Conservation (phyloP, 2,113 vertebrate genomes). For the Syngnathus scovelli region DNA sequence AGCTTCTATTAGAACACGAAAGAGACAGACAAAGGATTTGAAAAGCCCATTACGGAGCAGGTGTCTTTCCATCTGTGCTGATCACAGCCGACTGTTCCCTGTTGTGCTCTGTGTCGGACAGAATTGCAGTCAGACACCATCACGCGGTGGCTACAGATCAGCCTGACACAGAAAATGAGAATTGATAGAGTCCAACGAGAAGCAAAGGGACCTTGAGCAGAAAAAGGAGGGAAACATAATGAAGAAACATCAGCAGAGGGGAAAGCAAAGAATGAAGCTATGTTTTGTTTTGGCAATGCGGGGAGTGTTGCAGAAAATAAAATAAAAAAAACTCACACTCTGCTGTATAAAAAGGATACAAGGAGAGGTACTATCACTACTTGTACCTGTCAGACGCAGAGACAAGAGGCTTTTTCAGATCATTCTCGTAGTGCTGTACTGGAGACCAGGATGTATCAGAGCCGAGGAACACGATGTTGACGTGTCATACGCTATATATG, state of each 20-base stretch:
- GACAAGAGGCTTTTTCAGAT: neutral
- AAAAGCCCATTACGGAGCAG: conserved; percentile 61
- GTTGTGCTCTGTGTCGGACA: conserved; percentile 13
- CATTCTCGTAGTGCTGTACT: neutral
- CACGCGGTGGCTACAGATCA: conserved; percentile 25
- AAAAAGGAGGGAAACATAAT: conserved; percentile 3
- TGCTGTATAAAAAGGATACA: too few species aligned
- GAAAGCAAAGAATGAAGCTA: neutral
- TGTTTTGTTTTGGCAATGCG: neutral
- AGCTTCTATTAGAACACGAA: conserved; percentile 23
- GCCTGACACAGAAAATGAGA: conserved; percentile 32
- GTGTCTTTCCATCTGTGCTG: conserved; percentile 62
- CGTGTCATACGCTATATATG: too few species aligned
- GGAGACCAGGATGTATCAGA: too few species aligned
- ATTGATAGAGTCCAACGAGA: conserved; percentile 6
- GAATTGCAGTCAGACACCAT: conserved; percentile 6
- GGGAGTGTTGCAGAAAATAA: neutral
- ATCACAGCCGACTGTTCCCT: conserved; percentile 46
- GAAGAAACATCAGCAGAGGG: conserved; percentile 1
- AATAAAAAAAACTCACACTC: too few species aligned
- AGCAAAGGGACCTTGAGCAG: neutral
- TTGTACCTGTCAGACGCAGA: neutral
- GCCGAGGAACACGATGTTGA: too few species aligned
- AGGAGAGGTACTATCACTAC: neutral
- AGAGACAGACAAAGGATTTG: conserved; percentile 34